Percentiles rank a stretch among this genome's conserved stretches.
Evolutionary conservation across 2,113 vertebrate genomes (phyloP).

Genomic region (Pseudopipra pipra): DNA sequence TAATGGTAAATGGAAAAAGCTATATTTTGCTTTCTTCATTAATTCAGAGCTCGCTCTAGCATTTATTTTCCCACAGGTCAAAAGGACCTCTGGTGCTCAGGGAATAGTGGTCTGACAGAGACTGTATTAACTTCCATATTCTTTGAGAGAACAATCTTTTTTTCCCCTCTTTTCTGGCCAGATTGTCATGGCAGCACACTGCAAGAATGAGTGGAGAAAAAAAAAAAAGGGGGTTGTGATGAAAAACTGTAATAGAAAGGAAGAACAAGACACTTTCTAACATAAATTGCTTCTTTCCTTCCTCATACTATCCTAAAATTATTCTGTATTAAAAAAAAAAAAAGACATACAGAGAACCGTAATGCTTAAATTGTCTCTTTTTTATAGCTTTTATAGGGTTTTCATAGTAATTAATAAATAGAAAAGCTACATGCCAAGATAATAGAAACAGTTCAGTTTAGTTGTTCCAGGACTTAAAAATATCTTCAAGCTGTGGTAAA

Average conservation of each 20-base stretch:
- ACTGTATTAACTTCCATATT: slow-evolving; percentile 21
- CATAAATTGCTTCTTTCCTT: slow-evolving; percentile 6
- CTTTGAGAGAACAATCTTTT: neutral
- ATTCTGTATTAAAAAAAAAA: neutral
- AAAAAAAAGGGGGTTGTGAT: neutral
- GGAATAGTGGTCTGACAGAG: neutral
- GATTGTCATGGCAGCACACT: slow-evolving; percentile 11
- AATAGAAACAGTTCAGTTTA: slow-evolving; percentile 49
- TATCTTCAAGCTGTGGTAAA: slow-evolving; percentile 52
- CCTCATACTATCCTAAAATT: neutral
- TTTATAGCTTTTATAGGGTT: neutral
- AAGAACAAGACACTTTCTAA: neutral
- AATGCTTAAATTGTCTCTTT: neutral
- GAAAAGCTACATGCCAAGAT: slow-evolving; percentile 37
- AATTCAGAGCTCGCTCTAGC: slow-evolving; percentile 18
- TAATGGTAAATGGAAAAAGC: slow-evolving; percentile 7
- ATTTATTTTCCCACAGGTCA: slow-evolving; percentile 35
- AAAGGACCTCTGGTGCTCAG: slow-evolving; percentile 21
- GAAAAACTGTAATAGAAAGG: slow-evolving; percentile 9
- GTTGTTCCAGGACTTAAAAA: slow-evolving; percentile 33
- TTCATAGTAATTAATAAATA: slow-evolving; percentile 43
- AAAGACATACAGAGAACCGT: neutral
- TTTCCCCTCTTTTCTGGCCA: neutral
- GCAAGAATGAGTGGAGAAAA: neutral
- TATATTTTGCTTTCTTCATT: slow-evolving; percentile 9